These are phyloP conservation scores for Myotis lucifugus DNA, from an alignment of 2,113 vertebrate species.

Conservation along the genomic window DNA sequence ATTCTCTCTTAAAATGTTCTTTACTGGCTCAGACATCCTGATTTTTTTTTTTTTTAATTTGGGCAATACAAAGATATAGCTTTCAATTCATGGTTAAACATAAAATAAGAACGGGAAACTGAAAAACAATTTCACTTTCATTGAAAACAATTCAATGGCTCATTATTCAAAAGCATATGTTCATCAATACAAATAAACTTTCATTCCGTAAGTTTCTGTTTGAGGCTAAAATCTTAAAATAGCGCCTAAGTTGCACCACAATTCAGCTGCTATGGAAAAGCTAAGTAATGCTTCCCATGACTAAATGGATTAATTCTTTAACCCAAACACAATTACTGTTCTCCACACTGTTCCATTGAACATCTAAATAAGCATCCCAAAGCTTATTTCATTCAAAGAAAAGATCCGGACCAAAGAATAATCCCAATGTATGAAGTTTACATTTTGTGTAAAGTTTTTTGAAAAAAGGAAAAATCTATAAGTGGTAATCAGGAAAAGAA, in stretches of 20 bases:
- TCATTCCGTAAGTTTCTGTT: slow-evolving; percentile 71
- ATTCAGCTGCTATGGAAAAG: slow-evolving; percentile 77
- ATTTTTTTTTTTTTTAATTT: neutral
- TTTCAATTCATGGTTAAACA: slow-evolving; percentile 62
- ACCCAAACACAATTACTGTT: slow-evolving; percentile 87
- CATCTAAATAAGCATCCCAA: slow-evolving; percentile 88
- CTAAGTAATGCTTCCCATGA: slow-evolving; percentile 88
- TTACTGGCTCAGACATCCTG: neutral
- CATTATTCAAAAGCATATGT: slow-evolving; percentile 49
- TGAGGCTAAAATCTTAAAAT: slow-evolving; percentile 77
- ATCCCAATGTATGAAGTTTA: slow-evolving; percentile 83
- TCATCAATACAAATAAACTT: slow-evolving; percentile 65
- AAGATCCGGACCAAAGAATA: slow-evolving; percentile 83
- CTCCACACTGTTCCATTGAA: slow-evolving; percentile 83
- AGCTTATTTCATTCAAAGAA: slow-evolving; percentile 86
- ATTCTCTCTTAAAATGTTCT: slow-evolving; percentile 24
- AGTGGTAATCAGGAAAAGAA: slow-evolving; percentile 72
- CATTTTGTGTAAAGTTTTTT: slow-evolving; percentile 79
- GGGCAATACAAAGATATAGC: neutral
- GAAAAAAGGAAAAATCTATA: slow-evolving; percentile 71
- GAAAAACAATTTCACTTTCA: slow-evolving; percentile 61
- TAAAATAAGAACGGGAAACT: slow-evolving; percentile 55
- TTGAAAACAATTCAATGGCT: slow-evolving; percentile 39
- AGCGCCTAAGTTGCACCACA: slow-evolving; percentile 69
- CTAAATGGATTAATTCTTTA: slow-evolving; percentile 91